Evolutionary conservation across 2,888 invertebrate genomes (phyloP).

Genomic region (Pyrocoelia pectoralis): DNA sequence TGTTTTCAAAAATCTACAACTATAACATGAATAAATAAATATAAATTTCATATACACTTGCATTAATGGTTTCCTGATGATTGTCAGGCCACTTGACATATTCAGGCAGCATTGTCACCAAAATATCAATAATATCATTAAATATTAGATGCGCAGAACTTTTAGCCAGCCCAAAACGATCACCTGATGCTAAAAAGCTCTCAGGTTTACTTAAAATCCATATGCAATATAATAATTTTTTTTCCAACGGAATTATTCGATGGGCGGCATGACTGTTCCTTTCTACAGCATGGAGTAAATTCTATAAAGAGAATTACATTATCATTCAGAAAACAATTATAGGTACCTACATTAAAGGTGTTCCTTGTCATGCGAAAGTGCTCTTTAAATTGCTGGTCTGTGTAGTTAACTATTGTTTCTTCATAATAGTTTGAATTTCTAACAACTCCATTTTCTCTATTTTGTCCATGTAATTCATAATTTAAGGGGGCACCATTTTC

Average conservation of each 20-base stretch:
- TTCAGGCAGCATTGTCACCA: not conserved
- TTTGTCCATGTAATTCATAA: not conserved
- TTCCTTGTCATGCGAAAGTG: slow-evolving; percentile 6
- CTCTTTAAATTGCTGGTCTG: not conserved
- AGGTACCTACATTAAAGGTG: slow-evolving; percentile 4
- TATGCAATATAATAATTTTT: no score
- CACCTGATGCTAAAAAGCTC: no score
- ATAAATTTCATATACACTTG: not conserved
- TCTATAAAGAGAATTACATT: no score
- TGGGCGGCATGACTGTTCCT: no score
- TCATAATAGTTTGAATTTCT: slow-evolving; percentile 1
- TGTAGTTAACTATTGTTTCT: not conserved
- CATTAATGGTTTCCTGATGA: slow-evolving; percentile 7
- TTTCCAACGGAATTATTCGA: no score
- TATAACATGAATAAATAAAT: no score
- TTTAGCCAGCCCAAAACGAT: not conserved
- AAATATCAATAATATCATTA: not conserved
- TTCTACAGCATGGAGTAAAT: no score
- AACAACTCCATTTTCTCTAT: not conserved
- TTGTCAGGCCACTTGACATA: slow-evolving; percentile 5
- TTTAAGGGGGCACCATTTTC: slow-evolving; percentile 5
- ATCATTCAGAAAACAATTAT: no score
- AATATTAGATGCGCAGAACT: not conserved
- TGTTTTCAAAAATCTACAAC: no score
- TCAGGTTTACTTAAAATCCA: no score